Evolutionary conservation across 2,797 vertebrate species (phyloP).

Genomic region (Coendou prehensilis): DNA sequence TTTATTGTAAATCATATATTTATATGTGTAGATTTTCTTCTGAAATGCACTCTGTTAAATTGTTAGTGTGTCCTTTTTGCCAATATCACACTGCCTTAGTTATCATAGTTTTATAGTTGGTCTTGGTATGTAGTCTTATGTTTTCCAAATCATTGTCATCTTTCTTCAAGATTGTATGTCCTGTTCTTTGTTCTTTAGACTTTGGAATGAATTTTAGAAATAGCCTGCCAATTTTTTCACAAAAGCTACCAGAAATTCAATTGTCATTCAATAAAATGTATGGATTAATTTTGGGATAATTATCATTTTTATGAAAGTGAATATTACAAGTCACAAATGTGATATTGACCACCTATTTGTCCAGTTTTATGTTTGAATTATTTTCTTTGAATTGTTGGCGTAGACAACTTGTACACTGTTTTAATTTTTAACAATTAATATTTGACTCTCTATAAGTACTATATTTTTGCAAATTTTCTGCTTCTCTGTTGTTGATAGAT

Average conservation of each 20-base stretch:
- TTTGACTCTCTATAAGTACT: conserved; percentile 31
- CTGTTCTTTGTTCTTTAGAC: neutral
- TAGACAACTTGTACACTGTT: neutral
- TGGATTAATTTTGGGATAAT: neutral
- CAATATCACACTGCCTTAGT: neutral
- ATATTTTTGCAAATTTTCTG: conserved; percentile 5
- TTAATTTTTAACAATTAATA: neutral
- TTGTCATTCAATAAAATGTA: neutral
- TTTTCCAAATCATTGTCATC: conserved; percentile 7
- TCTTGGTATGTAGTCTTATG: neutral
- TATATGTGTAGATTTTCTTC: neutral
- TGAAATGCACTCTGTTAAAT: neutral
- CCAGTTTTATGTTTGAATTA: neutral
- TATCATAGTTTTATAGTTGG: neutral
- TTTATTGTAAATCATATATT: neutral
- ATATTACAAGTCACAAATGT: neutral
- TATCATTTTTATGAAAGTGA: neutral
- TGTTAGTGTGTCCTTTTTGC: neutral
- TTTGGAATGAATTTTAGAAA: neutral
- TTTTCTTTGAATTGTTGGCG: neutral
- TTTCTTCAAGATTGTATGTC: neutral
- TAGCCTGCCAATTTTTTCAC: neutral
- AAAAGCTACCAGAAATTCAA: neutral
- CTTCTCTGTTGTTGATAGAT: neutral
- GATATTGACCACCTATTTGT: neutral